Conservation (phyloP, 2,797 vertebrate genomes). For the Chloroceryle inda region DNA sequence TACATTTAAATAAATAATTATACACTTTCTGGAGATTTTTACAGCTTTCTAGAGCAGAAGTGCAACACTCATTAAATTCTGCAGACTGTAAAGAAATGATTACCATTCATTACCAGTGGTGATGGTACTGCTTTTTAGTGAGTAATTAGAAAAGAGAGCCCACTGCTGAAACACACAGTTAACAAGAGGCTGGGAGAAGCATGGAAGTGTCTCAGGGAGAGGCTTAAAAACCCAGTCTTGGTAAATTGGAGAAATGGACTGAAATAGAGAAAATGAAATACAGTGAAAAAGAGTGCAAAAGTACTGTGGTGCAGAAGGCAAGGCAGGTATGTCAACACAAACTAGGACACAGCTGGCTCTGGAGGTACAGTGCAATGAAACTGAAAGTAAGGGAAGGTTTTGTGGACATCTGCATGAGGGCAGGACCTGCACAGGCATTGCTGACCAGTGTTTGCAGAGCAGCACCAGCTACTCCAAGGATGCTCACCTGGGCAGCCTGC, state of each 20-base stretch:
- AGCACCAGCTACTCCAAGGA: accelerated
- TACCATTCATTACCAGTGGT: background rate
- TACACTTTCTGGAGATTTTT: background rate
- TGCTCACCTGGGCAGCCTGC: background rate
- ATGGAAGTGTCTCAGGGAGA: background rate
- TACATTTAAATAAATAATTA: slow-evolving; percentile 56
- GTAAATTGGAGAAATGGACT: background rate
- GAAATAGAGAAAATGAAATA: background rate
- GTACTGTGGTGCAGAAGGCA: background rate
- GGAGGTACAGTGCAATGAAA: background rate
- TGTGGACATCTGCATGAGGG: accelerated
- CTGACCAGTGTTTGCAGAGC: accelerated
- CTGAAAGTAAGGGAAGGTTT: background rate
- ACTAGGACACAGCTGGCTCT: background rate
- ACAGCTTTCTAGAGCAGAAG: background rate
- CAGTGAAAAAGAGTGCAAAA: background rate
- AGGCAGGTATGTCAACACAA: background rate
- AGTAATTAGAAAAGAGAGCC: slow-evolving; percentile 22
- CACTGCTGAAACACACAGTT: background rate
- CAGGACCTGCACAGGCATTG: accelerated
- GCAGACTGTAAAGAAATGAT: background rate
- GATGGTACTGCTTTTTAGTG: background rate
- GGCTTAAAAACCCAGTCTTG: background rate
- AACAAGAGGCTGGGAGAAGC: background rate
- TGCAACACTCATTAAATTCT: background rate